Base-by-base conservation (phyloP, 2,113 vertebrate genomes). In the Gymnorhina tibicen region DNA sequence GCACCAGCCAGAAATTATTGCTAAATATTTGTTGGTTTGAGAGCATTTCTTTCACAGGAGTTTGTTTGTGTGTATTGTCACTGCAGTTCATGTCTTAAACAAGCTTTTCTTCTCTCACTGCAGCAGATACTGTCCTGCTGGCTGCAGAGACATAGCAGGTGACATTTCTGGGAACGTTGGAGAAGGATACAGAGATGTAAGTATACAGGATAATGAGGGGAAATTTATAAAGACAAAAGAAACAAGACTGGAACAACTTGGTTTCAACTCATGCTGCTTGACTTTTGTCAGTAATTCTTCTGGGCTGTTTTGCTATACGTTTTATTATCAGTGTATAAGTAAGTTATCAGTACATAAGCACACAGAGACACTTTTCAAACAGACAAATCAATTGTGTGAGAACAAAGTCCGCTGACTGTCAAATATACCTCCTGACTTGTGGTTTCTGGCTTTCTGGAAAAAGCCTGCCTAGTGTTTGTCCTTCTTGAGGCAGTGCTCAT, bases 141-240 rank as follows among this genome's bases (percentile, higher is more conserved):
- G 99, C 91, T 99, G 99, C 97, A 98, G 96, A 97, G 98, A 98
- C 33, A 50, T 98, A 94, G 96, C 96, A 72, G 99, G 98, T 52
- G 98, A 99, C 62, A 95, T 99, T 91, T 98, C 98, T 64, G 99
- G 99, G 62, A 98, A 99, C 87, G 52, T 98, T 41, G 95, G 95
- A 64, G 97, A 98, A 93, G 99, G 99, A 81, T 99, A 99, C 85
- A 98, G 98, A 98, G 98, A 99, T 93, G 99, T 99, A 98, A 99
- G 99, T 98, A 95, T 26, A 32, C 20, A 37, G 16, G 11, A 68
- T 32, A 56, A 87, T 4, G 49, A 56, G 60, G 23, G 37, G 3
- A 62, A 56, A 41, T 35, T 62, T 39, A 21, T 70, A 75, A 93
- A 90, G 32, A 47, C 27, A 44, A 19, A 75, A 88, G 16, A 87